Base-by-base conservation (phyloP, 2,888 invertebrate species). In the Spodoptera picta region DNA sequence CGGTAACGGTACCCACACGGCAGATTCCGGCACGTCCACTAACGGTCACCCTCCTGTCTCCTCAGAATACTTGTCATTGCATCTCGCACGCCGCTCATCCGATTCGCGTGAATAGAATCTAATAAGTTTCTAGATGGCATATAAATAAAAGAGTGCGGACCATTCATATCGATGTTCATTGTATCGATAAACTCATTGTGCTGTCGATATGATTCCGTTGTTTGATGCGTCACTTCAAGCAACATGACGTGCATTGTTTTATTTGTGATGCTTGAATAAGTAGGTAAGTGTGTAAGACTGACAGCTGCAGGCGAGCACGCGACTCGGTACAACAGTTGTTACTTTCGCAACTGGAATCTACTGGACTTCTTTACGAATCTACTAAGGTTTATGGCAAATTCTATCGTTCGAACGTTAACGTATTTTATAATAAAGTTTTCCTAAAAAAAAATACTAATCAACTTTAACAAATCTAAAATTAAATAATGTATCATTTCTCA, bases 11-110 rank as follows among this genome's bases (percentile, higher is more conserved):
- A 86, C 75, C 56, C 57, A 79, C 75, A 79, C 71, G 78, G 74
- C 77, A 79, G 87, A 92, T 92, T 85, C 89, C 89, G 79, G 76
- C 88, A 88, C 91, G 91, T 88, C 83, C 84, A 79, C 75, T 92
- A 93, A 92, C 93, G 93, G 93, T 87, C 79, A 81, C 77, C 79
- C 80, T 19, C 80, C 81, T 85, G 86, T 83, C 86, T 84, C 82
- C 77, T 66, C 80, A 73, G 80, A 84, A 87, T 83, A 84, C 87
- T 84, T 83, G 84, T 88, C 87, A 89, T 87, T 85, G 84, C 84
- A 85, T 80, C 81, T 85, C 83, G 68, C 75, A 74, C 69, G 68
- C 77, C 27, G 62, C 48, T 80, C 84, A 80, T 83, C 82, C 78
- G 69, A 74, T 73, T 73, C 80, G 79, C 84, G 79, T 85, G 82